Evolutionary conservation across 92 coral and sea anemone genomes (phyloP), one percentile per base, ranked within the genome.

Genomic region (Palythoa caribaeorum): DNA sequence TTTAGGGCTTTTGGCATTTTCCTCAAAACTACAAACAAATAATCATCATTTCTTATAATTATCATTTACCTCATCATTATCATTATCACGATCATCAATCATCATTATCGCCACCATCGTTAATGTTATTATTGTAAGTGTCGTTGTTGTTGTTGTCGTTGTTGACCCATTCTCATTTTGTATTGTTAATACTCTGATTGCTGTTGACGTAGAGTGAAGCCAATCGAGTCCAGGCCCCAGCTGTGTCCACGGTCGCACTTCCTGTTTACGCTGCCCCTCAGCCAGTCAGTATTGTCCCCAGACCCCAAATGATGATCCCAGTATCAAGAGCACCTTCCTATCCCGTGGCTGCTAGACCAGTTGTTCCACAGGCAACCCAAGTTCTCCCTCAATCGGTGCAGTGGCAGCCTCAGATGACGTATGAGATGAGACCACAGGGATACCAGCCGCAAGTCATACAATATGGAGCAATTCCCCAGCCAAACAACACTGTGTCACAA

Each of bases 321-420:
- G 92, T 95, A 39, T 89, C 88, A 47, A 92, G 94, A n/a, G 96
- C 93, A 84, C 91, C 96, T 76, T 93, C 92, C 38, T 94, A 92
- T 81, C 91, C 84, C 77, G 90, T 94, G 87, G 93, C 89, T 2
- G 90, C 94, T 16, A 89, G 96, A 65, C 92, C 94, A 2, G 89
- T 93, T 47, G 75, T 94, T 17, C 90, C 76, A 63, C 92, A 90
- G 68, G 54, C 96, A 8, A 72, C 96, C 62, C 94, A 83, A 72
- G 96, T 92, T 21, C 87, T 78, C 52, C 89, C 94, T 35, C 98
- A 93, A n/a, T 90, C 88, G 73, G 92, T 95, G 69, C 98, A 93
- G 21, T 95, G 98, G 98, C 98, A 95, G 65, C 98, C 98, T 9
- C 96, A 87, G 87, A 85, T 95, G 62, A 88, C 90, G 76, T 93